A percentile compares a stretch with the other conserved stretches of the same genome.
Evolutionary conservation across 2,797 vertebrate species (phyloP).

Genomic region (Chiloscyllium punctatum): DNA sequence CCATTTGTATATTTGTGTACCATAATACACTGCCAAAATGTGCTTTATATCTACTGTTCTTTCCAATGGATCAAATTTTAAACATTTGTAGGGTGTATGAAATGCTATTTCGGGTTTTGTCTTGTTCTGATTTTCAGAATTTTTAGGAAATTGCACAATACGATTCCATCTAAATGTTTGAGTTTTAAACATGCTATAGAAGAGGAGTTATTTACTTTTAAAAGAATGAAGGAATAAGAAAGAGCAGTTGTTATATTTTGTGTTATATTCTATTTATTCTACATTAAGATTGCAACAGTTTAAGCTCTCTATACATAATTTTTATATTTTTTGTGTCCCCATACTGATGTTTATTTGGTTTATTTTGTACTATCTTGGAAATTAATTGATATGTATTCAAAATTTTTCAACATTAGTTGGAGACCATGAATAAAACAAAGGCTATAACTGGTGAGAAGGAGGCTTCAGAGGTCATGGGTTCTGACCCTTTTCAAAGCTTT

Average conservation of each 20-base stretch:
- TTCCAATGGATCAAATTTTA: not conserved
- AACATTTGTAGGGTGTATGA: not conserved
- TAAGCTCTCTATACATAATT: not conserved
- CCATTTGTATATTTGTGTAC: not conserved
- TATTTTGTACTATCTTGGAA: not conserved
- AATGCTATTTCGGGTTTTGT: not conserved
- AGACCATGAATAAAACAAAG: slow-evolving; percentile 35
- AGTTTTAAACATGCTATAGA: not conserved
- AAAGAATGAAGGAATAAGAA: not conserved
- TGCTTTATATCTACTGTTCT: not conserved
- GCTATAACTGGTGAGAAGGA: slow-evolving; percentile 26
- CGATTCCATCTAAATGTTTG: not conserved
- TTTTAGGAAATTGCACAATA: not conserved
- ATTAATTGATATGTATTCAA: slow-evolving; percentile 9
- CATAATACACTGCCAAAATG: not conserved
- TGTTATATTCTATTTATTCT: not conserved
- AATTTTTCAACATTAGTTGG: slow-evolving; percentile 27
- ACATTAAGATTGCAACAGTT: not conserved
- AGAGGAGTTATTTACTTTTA: not conserved
- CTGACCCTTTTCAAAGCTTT: slow-evolving; percentile 81
- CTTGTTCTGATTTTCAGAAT: not conserved
- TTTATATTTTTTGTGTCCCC: not conserved
- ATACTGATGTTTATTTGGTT: not conserved
- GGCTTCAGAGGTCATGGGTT: slow-evolving; percentile 83
- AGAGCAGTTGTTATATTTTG: not conserved